Base-by-base conservation (phyloP, 1,140 invertebrate genomes). In the Microplitis demolitor region DNA sequence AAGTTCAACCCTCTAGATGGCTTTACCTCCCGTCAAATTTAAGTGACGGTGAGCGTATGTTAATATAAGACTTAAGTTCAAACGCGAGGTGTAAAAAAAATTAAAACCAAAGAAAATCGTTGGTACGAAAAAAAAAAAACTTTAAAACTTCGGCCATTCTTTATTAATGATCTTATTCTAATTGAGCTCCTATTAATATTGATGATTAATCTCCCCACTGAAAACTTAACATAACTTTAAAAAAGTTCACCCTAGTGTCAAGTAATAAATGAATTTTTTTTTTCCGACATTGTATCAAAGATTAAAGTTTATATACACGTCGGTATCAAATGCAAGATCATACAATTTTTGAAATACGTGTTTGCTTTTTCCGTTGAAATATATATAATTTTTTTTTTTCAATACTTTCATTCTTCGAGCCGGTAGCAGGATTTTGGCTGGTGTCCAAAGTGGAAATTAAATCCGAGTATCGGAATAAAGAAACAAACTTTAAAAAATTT, bases 401-500 rank as follows among this genome's bases (percentile, higher is more conserved):
- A 4, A 24, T n/a, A 3, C 50, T n/a, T 58, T n/a, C 35, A 64
- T 53, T 34, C 11, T n/a, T 39, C 24, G 24, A 24, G 60, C 51
- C 58, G 4, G 24, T 31, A 58, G 37, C n/a, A n/a, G 8, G 35
- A 9, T 35, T n/a, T 69, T 79, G 77, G 77, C 77, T 0, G 1
- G 9, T 13, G 6, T 73, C 76, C 74, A 78, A 69, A 67, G 11
- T 64, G 72, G 35, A 78, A 79, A 79, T 79, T 76, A 79, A 76
- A 77, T 78, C 77, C 5, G 24, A 24, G 24, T 24, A 24, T 24
- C 24, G 24, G 24, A 24, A 24, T 24, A 24, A 24, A 24, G 24
- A 24, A 24, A 24, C 24, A 24, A 24, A 24, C 24, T 24, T 24
- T 24, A 24, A 24, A 24, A 24, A 24, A 24, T 1, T 24, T 24